Evolutionary conservation across 92 coral and sea anemone genomes (phyloP), one percentile per base, ranked within the genome.

Genomic region (Heliopora coerulea): DNA sequence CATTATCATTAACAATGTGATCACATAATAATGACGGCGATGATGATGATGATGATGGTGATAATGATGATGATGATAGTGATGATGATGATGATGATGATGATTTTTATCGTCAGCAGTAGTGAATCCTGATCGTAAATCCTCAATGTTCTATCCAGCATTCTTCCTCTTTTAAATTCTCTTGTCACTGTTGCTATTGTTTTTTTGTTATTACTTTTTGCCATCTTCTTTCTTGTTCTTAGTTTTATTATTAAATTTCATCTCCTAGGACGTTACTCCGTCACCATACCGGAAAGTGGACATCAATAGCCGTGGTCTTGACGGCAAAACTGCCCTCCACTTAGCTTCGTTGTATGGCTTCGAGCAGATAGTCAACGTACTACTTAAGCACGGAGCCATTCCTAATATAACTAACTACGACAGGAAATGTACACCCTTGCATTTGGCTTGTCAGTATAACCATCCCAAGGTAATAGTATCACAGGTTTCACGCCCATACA

Each of bases 311-410:
- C 79, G 76, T 20, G 89, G 89, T 63, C 75, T 75, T 21, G 91
- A 93, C 20, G 98, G 98, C 21, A 83, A 81, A 25, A 89, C 96
- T 17, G 87, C 98, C 8, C 83, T 93, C 12, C 98, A 93, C 57
- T 68, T 93, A 56, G 91, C 96, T 9, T 85, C 98, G 23, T 78
- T 89, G 29, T 74, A 96, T 63, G 97, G 97, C 40, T 89, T 83
- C 61, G 96, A 84, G 27, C 86, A 85, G 54, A 87, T 92, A 58
- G 80, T 92, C 15, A 83, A 41, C 79, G 75, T 89, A 29, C 52
- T 92, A 27, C 82, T 92, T 40, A 80, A 87, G 57, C 82, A 86
- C 42, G 92, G 97, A 14, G 97, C 97, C 11, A 77, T 69, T 62
- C 68, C 96, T 30, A 84, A 80, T 72, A 81, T 34, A 3, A 82